Conservation (phyloP, 1,140 invertebrate genomes). For the Drosophila kanapiae region DNA sequence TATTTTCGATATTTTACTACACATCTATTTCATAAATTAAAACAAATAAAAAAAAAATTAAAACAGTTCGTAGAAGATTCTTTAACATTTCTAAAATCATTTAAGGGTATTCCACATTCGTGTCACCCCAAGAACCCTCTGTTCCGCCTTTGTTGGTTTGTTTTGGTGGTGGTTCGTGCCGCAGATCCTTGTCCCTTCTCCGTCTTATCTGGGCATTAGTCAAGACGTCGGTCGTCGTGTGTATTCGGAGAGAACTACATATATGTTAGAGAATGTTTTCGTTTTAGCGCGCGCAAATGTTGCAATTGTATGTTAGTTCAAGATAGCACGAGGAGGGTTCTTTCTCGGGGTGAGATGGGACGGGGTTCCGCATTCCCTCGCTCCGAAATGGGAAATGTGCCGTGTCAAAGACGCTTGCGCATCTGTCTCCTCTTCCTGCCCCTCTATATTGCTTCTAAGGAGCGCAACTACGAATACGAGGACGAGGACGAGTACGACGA, state of each 20-base stretch:
- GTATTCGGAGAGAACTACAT: slow-evolving; percentile 17
- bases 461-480: not conserved
- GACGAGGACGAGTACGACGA: not conserved
- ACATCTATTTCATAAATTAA: not conserved
- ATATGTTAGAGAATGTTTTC: slow-evolving; percentile 54
- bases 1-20: not conserved
- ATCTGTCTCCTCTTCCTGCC: slow-evolving; percentile 43
- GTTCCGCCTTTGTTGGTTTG: not conserved
- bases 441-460: slow-evolving; percentile 9
- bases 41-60: not conserved
- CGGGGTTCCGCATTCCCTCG: slow-evolving; percentile 60
- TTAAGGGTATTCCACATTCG: slow-evolving; percentile 10
- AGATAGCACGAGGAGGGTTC: slow-evolving; percentile 55
- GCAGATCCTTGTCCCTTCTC: slow-evolving; percentile 50
- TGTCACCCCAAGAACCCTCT: not conserved
- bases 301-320: slow-evolving; percentile 65
- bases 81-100: not conserved
- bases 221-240: slow-evolving; percentile 40
- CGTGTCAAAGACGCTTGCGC: slow-evolving; percentile 34
- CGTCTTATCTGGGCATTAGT: slow-evolving; percentile 49
- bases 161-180: slow-evolving; percentile 73
- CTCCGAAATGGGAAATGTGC: slow-evolving; percentile 43
- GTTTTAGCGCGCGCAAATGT: slow-evolving; percentile 80
- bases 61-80: too few species aligned
- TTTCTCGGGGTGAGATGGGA: not conserved